phyloP scores from a whole-genome alignment of 2,888 invertebrate species.

The Parapristionchus giblindavisi region DNA sequence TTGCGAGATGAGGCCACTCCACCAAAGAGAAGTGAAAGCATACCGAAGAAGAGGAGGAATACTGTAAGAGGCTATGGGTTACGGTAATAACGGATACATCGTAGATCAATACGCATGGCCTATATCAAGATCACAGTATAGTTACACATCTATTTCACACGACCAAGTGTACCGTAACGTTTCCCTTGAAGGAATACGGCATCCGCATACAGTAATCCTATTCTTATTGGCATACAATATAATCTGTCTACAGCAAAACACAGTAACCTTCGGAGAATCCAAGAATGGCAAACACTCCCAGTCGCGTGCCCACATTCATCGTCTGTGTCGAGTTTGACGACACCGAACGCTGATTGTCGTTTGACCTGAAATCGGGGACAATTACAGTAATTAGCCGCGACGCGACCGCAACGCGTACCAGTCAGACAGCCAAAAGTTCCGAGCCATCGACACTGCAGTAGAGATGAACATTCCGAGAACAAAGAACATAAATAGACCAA shows the following conservation, averaged over 20 bases:
- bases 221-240: too few species aligned
- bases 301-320: conserved; percentile 53
- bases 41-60: conserved; percentile 63
- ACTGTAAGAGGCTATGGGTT: conserved; percentile 49
- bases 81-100: too few species aligned
- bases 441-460: conserved; percentile 63
- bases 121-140: too few species aligned
- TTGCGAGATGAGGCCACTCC: conserved; percentile 65
- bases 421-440: conserved; percentile 68
- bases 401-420: conserved; percentile 50
- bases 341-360: conserved; percentile 57
- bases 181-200: too few species aligned
- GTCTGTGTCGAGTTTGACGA: conserved; percentile 42
- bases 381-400: background rate
- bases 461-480: conserved; percentile 60
- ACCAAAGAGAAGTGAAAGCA: conserved; percentile 65
- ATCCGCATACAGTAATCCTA: too few species aligned
- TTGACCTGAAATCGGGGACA: conserved; percentile 50
- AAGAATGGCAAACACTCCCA: conserved; percentile 66
- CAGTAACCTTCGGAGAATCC: conserved; percentile 64
- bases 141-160: too few species aligned
- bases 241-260: background rate
- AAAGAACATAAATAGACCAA: conserved; percentile 55
- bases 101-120: background rate
- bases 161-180: too few species aligned